A percentile compares a stretch with the other conserved stretches of the same genome.
Evolutionary conservation across 2,888 invertebrate species (phyloP).

Genomic region (Strigamia crassipes): DNA sequence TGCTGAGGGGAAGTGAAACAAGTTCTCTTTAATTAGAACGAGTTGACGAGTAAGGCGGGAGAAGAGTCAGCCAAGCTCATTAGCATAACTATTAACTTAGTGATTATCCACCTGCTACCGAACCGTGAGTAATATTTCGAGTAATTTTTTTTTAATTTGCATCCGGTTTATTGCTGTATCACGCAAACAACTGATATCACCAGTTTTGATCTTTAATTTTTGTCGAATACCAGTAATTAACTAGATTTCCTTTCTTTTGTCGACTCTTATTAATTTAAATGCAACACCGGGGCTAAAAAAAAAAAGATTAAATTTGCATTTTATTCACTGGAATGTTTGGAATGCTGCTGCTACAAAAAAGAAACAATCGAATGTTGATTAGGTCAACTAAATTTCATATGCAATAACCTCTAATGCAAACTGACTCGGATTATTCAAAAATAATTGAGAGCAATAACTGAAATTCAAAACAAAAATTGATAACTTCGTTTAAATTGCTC

Average conservation of each 20-base stretch:
- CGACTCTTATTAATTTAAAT: neutral
- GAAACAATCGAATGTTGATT: neutral
- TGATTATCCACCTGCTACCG: neutral
- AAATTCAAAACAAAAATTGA: too few relatives aligned
- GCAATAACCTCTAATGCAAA: neutral
- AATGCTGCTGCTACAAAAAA: conserved; percentile 4
- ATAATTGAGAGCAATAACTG: too few relatives aligned
- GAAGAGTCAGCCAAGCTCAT: neutral
- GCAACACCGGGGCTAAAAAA: neutral
- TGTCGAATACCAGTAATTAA: neutral
- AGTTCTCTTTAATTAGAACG: conserved; percentile 5
- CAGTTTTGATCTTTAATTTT: neutral
- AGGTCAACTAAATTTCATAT: neutral
- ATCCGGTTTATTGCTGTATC: neutral
- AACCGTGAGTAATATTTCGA: neutral
- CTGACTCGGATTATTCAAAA: too few relatives aligned
- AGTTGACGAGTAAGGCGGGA: neutral
- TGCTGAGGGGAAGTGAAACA: neutral
- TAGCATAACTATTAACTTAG: neutral
- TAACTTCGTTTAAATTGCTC: too few relatives aligned
- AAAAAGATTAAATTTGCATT: neutral
- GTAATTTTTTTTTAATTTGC: neutral
- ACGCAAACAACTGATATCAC: neutral
- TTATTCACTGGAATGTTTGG: neutral
- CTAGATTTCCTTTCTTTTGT: neutral